Conservation (phyloP, 2,797 vertebrate genomes). For the Notamacropus eugenii region DNA sequence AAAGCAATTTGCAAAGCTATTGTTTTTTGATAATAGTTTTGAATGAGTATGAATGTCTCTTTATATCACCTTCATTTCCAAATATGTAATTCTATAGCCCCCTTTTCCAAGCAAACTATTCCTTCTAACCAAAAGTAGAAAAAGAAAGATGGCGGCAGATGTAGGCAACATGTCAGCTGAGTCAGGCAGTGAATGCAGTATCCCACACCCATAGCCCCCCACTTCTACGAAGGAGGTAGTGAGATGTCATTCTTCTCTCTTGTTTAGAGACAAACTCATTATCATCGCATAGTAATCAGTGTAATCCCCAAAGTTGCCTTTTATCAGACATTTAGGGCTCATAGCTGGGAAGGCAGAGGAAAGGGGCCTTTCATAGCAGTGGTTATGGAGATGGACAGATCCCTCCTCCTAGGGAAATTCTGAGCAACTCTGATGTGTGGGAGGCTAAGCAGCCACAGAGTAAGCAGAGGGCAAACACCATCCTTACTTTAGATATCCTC, state of each 20-base stretch:
- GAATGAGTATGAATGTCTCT: no score
- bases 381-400: neutral
- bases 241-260: neutral
- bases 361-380: neutral
- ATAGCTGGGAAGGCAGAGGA: no score
- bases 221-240: neutral
- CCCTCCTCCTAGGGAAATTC: constrained; percentile 14
- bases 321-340: neutral
- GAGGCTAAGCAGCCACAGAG: neutral
- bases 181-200: no score
- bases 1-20: neutral
- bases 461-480: neutral
- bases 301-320: neutral
- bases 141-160: neutral
- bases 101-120: neutral
- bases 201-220: neutral
- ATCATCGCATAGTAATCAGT: neutral
- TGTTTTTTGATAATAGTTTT: neutral
- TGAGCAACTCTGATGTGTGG: neutral
- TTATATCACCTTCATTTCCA: neutral
- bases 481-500: neutral
- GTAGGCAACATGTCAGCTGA: no score
- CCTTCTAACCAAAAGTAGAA: neutral
- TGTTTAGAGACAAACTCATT: no score
- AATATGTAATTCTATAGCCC: neutral